Evolutionary conservation across 2,797 vertebrate genomes (phyloP), one percentile per base, ranked within the genome.

Genomic region (Chelon auratus): DNA sequence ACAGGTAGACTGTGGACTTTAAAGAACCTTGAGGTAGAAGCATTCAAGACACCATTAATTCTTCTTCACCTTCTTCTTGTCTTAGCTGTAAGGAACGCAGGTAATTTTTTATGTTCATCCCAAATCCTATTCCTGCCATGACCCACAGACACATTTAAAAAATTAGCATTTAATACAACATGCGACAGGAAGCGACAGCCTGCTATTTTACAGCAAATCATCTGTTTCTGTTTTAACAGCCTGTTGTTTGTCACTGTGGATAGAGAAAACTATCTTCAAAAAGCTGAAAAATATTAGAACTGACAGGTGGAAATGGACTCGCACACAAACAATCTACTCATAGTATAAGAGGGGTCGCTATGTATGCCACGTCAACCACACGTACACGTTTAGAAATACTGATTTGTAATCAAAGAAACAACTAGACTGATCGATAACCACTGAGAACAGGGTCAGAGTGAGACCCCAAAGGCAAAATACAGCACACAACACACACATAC

Each of bases 371-470:
- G 17, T 45, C 43, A 45, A 15, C 13, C 40, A 54, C 8, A 62
- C 6, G 33, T 54, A 68, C 60, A 51, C 14, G 51, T 9, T 66
- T 22, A 53, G n/a, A 75, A 55, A 62, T 54, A 72, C 40, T 65
- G 70, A 76, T 78, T 68, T 75, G 57, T 56, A 45, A 80, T 74
- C 18, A 26, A 61, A 75, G 85, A 18, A 39, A 36, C n/a, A 54
- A 53, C 52, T 47, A 68, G 51, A 82, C 77, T 22, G 54, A 85
- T 89, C 83, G 75, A 91, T 86, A 80, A 56, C 17, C 57, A 37
- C 0, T 37, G 59, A 50, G 65, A 45, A 48, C 20, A 60, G 66
- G 81, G 63, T 82, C 84, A 87, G 62, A 74, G 75, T 79, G 66
- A 82, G 22, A 60, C 51, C 20, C n/a, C 43, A 63, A 62, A 45